Conservation (phyloP, 2,888 invertebrate species). For the Protula sp. region DNA sequence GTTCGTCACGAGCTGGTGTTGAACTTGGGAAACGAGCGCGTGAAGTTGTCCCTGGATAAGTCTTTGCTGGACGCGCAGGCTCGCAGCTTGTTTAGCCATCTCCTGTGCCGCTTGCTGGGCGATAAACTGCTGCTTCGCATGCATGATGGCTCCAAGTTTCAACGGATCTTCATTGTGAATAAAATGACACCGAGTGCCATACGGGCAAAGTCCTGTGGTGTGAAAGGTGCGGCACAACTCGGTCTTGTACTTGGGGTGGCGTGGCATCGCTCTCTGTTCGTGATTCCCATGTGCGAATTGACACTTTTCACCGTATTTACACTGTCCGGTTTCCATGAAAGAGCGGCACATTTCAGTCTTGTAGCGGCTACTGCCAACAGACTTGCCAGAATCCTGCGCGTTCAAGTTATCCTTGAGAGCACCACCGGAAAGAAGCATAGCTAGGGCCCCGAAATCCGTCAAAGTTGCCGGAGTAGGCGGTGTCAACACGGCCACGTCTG, state of each 20-base stretch:
- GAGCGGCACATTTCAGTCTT: slow-evolving; percentile 94
- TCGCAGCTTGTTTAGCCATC: neutral
- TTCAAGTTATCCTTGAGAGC: no score
- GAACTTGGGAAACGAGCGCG: neutral
- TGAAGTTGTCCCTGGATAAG: neutral
- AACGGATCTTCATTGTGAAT: slow-evolving; percentile 67
- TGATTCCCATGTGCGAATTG: slow-evolving; percentile 91
- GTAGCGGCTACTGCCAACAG: slow-evolving; percentile 62
- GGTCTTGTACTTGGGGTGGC: slow-evolving; percentile 96
- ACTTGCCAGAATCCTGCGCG: neutral
- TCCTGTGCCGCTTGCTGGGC: neutral
- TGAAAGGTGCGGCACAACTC: slow-evolving; percentile 88
- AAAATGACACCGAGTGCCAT: slow-evolving; percentile 92
- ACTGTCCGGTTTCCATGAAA: slow-evolving; percentile 73
- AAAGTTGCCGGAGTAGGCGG: no score
- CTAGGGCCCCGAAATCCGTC: no score
- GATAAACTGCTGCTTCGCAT: neutral
- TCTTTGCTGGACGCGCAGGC: neutral
- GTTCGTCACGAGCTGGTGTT: no score
- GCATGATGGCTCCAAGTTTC: neutral
- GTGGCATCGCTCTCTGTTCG: slow-evolving; percentile 81
- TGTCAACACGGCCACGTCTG: no score
- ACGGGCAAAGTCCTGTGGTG: slow-evolving; percentile 90
- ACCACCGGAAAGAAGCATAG: no score
- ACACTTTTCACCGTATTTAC: slow-evolving; percentile 93